Conservation (phyloP, 2,888 invertebrate species). For the Tiphia femorata region DNA sequence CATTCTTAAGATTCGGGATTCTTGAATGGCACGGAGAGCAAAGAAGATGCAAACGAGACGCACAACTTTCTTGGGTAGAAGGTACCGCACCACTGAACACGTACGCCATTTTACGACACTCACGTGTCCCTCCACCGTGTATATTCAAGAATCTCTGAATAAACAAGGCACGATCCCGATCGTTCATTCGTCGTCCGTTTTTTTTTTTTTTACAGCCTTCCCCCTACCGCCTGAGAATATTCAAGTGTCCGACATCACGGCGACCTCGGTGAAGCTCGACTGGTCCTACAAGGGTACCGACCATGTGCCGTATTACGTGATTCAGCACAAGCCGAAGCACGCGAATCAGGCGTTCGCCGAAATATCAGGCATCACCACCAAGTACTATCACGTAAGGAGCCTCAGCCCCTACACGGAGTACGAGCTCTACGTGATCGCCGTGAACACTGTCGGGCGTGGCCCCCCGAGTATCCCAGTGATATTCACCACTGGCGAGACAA, state of each 20-base stretch:
- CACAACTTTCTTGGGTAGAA: no score
- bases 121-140: no score
- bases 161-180: no score
- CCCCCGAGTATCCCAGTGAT: slow-evolving; percentile 89
- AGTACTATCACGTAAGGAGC: slow-evolving; percentile 91
- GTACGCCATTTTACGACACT: no score
- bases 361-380: slow-evolving; percentile 92
- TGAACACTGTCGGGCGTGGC: slow-evolving; percentile 94
- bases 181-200: no score
- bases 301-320: slow-evolving; percentile 95
- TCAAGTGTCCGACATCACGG: slow-evolving; percentile 92
- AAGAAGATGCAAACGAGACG: no score
- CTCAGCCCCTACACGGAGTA: slow-evolving; percentile 96
- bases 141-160: no score
- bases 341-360: slow-evolving; percentile 93
- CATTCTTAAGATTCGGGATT: no score
- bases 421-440: slow-evolving; percentile 95
- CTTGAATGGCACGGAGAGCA: no score
- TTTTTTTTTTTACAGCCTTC: slow-evolving; percentile 79
- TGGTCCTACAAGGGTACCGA: slow-evolving; percentile 94
- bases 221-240: slow-evolving; percentile 93
- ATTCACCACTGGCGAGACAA: slow-evolving; percentile 96
- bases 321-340: slow-evolving; percentile 96
- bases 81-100: no score
- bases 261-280: slow-evolving; percentile 90